Percentiles rank a stretch among this genome's conserved stretches.
phyloP scores from a whole-genome alignment of 2,888 invertebrate species.

The Agapostemon virescens region DNA sequence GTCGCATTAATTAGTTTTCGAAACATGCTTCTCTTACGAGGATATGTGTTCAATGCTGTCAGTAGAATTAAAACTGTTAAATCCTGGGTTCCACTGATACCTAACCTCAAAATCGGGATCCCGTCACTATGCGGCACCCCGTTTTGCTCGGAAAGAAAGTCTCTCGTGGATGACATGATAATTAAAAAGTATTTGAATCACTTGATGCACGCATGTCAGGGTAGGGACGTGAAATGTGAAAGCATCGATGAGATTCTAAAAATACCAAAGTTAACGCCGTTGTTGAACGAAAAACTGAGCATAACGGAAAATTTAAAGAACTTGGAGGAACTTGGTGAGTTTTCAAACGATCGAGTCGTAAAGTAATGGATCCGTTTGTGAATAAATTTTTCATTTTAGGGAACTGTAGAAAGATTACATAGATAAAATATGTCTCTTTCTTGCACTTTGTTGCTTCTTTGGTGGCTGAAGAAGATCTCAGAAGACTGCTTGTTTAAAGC shows the following conservation, averaged over 20 bases:
- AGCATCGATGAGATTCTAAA: conserved; percentile 29
- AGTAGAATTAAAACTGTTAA: neutral
- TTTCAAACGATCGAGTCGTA: neutral
- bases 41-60: conserved; percentile 21
- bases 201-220: conserved; percentile 58
- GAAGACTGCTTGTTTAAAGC: neutral
- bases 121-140: neutral
- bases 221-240: neutral
- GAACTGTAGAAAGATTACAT: neutral
- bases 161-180: conserved; percentile 27
- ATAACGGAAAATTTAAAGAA: conserved; percentile 84
- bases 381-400: neutral
- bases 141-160: neutral
- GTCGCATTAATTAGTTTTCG: neutral
- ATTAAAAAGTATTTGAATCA: conserved; percentile 67
- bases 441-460: neutral
- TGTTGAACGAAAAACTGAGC: conserved; percentile 83
- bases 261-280: conserved; percentile 50
- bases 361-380: conserved; percentile 5
- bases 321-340: conserved; percentile 83
- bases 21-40: conserved; percentile 46
- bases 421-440: neutral
- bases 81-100: neutral
- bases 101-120: conserved; percentile 33
- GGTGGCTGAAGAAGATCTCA: neutral